phyloP scores from a whole-genome alignment of 1,140 invertebrate genomes.

The Leptestheria dahalacensis region DNA sequence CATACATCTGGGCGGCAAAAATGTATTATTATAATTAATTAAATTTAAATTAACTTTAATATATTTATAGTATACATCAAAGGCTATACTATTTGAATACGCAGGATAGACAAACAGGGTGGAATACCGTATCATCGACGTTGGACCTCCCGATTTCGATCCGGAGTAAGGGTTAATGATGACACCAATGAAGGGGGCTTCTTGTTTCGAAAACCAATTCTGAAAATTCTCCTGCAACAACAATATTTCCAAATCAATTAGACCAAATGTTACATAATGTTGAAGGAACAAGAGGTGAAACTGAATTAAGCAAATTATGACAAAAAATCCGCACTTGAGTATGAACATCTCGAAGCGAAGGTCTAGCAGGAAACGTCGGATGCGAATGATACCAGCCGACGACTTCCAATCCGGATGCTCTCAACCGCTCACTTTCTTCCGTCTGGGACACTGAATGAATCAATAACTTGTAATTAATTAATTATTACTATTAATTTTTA shows the following conservation, averaged over 20 bases:
- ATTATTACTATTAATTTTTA: neutral
- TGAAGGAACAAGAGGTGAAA: too few species aligned
- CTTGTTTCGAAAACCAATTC: constrained; percentile 37
- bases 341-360: constrained; percentile 42
- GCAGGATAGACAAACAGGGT: too few species aligned
- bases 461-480: neutral
- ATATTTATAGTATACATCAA: too few species aligned
- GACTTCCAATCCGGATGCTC: constrained; percentile 31
- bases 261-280: too few species aligned
- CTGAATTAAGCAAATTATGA: too few species aligned
- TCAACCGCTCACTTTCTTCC: constrained; percentile 37
- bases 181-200: constrained; percentile 38
- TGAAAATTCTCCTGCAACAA: constrained; percentile 30
- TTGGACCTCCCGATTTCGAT: neutral
- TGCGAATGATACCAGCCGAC: constrained; percentile 52
- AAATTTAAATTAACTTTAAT: neutral
- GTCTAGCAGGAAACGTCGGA: constrained; percentile 43
- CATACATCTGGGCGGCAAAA: neutral
- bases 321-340: constrained; percentile 32
- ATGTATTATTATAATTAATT: neutral
- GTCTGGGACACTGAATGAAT: constrained; percentile 35
- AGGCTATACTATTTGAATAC: too few species aligned
- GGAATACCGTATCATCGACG: neutral
- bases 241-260: neutral
- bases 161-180: constrained; percentile 39